Conservation (phyloP, 1,140 invertebrate genomes). For the Bombus superbus region DNA sequence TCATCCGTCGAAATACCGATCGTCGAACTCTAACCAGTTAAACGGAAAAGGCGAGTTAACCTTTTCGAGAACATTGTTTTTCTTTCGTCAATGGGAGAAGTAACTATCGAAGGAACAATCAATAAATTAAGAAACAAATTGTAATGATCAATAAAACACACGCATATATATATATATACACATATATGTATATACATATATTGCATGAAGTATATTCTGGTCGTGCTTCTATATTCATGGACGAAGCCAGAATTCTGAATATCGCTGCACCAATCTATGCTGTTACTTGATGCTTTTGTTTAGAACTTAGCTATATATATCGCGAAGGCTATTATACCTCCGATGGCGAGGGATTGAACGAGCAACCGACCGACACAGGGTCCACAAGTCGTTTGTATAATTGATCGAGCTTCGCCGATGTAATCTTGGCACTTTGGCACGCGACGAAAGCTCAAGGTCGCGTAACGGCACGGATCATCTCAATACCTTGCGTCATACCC, state of each 20-base stretch:
- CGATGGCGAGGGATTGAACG: background rate
- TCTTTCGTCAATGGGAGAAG: background rate
- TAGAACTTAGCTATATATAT: background rate
- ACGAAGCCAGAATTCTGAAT: background rate
- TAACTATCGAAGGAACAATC: background rate
- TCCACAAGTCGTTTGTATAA: conserved; percentile 29
- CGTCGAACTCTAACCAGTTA: background rate
- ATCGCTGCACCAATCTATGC: background rate
- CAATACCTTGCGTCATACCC: conserved; percentile 69
- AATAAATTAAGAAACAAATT: background rate
- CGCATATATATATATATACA: too few relatives aligned
- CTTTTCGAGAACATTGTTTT: background rate
- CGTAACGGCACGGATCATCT: conserved; percentile 60
- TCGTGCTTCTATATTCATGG: background rate
- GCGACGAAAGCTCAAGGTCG: conserved; percentile 75
- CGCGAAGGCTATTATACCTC: background rate
- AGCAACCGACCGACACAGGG: background rate
- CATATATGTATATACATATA: background rate
- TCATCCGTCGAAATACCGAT: background rate
- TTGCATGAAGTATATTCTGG: background rate
- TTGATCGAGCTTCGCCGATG: conserved; percentile 58
- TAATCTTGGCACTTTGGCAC: conserved; percentile 78
- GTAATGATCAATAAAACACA: background rate
- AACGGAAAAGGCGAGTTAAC: background rate
- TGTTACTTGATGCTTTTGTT: background rate